Base-by-base conservation (phyloP, 1,140 invertebrate species). In the Lepidurus couesii region DNA sequence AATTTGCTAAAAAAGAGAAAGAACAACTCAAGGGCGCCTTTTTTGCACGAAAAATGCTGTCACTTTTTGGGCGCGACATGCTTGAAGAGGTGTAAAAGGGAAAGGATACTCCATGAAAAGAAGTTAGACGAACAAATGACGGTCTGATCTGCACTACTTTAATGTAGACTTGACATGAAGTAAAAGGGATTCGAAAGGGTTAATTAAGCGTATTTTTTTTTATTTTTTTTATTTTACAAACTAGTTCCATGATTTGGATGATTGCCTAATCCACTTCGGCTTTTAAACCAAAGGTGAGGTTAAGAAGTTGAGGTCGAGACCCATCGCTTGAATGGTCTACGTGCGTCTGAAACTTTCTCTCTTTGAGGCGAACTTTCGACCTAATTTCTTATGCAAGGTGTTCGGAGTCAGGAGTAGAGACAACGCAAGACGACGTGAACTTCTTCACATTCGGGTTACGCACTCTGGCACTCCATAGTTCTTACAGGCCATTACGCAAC, bases 371-470 rank as follows among this genome's bases (percentile, higher is more conserved):
- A 65, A 65, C 53, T 65, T 65, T 65, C n/a, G 53, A 65, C 53
- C 53, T 65, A 65, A 65, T 65, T 65, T 65, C 53, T 65, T 65
- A 65, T 21, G n/a, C 53, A 65, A 21, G 8, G 21, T 21, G 53
- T 65, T 65, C 21, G 21, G 53, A 34, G 34, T 34, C 53, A 1
- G 53, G 16, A 65, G 53, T n/a, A 47, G 45, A 47, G 10, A 24
- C 24, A 9, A 65, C 26, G 26, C 26, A 34, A 4, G 34, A 34
- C 34, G 34, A 65, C 53, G 16, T 65, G 53, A 65, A 13, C 13
- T 65, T 65, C 9, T 65, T 65, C 53, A 65, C 53, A 65, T 65
- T 65, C 53, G 53, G 53, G n/a, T 21, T 65, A 65, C 53, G 53
- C 53, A 65, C 53, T 65, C 8, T 21, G 21, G 53, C 53, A 65